These are phyloP conservation scores for Ceratina australensis DNA, from an alignment of 1,140 invertebrate species.

Conservation along the genomic window DNA sequence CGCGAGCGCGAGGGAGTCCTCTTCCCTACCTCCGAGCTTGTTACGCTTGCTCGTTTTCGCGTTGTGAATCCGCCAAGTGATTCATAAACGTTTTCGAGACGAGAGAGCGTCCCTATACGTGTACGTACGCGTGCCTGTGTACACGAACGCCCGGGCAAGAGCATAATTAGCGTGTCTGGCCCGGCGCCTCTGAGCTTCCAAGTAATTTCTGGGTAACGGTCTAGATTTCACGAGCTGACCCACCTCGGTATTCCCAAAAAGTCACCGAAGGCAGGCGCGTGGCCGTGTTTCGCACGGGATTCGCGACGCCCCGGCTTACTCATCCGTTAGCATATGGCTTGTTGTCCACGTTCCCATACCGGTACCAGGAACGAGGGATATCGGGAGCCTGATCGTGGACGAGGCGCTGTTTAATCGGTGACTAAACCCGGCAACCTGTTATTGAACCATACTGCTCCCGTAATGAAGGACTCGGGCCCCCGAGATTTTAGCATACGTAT, in stretches of 20 bases:
- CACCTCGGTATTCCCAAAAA: conserved; percentile 55
- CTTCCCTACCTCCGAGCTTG: conserved; percentile 4
- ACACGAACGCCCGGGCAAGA: neutral
- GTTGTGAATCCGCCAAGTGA: conserved; percentile 23
- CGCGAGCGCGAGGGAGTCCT: conserved; percentile 14
- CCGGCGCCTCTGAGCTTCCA: conserved; percentile 39
- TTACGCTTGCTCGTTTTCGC: neutral
- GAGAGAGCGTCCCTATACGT: neutral
- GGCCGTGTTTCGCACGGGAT: conserved; percentile 21
- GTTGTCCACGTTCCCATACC: conserved; percentile 40
- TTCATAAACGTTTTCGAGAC: conserved; percentile 38
- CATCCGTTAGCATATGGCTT: conserved; percentile 33
- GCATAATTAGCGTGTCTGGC: conserved; percentile 34
- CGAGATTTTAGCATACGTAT: conserved; percentile 16
- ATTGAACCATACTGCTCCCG: conserved; percentile 37
- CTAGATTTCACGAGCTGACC: conserved; percentile 26
- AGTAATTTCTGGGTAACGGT: conserved; percentile 50
- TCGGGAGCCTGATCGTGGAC: conserved; percentile 47
- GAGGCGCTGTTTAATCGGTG: conserved; percentile 56
- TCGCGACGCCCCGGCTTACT: conserved; percentile 41
- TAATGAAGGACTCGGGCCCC: conserved; percentile 25
- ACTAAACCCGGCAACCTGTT: conserved; percentile 57
- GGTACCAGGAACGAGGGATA: conserved; percentile 59
- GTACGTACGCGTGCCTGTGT: too few species aligned
- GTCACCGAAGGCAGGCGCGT: conserved; percentile 36